phyloP scores from a whole-genome alignment of 37 sponge, comb jelly and placozoan genomes.

The Chondrilla cf. caribensis region DNA sequence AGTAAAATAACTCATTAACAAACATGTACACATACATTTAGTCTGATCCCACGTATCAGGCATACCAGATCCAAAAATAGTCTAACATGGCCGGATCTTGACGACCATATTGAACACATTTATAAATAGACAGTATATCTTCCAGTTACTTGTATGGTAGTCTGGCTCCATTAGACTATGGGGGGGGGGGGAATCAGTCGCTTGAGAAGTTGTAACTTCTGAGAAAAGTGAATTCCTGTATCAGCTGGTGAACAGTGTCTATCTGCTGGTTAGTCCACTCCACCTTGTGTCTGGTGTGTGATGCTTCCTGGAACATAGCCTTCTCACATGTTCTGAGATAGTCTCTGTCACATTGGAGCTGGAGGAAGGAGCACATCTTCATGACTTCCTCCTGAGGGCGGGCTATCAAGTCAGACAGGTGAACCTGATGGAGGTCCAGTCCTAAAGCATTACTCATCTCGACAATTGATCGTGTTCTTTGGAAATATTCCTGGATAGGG shows the following conservation, averaged over 20 bases:
- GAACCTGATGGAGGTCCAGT: neutral
- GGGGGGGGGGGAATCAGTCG: neutral
- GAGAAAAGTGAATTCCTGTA: neutral
- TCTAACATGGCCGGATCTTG: too few relatives aligned
- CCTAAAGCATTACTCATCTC: too few relatives aligned
- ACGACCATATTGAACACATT: too few relatives aligned
- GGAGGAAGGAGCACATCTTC: neutral
- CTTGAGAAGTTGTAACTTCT: neutral
- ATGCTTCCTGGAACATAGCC: neutral
- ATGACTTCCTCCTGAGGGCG: neutral
- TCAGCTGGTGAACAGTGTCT: neutral
- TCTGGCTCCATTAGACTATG: too few relatives aligned
- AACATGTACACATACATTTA: too few relatives aligned
- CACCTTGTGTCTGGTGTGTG: neutral
- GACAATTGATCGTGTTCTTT: too few relatives aligned
- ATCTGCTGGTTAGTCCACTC: neutral
- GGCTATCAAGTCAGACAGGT: neutral
- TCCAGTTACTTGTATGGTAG: too few relatives aligned
- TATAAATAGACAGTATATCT: too few relatives aligned
- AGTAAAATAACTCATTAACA: too few relatives aligned
- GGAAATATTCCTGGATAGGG: too few relatives aligned
- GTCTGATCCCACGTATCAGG: too few relatives aligned
- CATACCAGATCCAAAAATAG: too few relatives aligned
- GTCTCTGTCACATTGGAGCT: neutral
- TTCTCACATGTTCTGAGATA: neutral